These are phyloP conservation scores for Leucoma salicis DNA, from an alignment of 2,888 invertebrate genomes.

Conservation along the genomic window DNA sequence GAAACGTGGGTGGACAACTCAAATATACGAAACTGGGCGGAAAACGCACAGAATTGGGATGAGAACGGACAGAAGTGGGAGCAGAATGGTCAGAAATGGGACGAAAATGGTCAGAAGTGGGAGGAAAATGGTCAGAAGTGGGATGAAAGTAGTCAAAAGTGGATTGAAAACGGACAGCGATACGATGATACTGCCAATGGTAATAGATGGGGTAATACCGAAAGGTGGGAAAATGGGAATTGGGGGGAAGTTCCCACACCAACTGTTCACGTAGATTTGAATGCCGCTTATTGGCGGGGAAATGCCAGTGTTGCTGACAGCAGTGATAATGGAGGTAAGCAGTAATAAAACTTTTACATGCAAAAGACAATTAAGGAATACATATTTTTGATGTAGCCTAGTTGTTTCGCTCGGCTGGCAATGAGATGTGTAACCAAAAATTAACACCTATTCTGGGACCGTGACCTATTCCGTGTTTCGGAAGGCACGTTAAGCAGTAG, in stretches of 20 bases:
- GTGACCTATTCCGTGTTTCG: too few species aligned
- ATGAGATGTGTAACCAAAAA: too few species aligned
- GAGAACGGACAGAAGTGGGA: slow-evolving; percentile 48
- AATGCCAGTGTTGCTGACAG: slow-evolving; percentile 73
- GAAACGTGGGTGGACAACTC: slow-evolving; percentile 68
- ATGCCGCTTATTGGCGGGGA: slow-evolving; percentile 68
- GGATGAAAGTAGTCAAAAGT: slow-evolving; percentile 43
- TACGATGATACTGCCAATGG: slow-evolving; percentile 49
- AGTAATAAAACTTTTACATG: too few species aligned
- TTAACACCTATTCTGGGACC: too few species aligned
- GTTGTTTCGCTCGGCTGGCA: too few species aligned
- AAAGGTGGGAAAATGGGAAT: slow-evolving; percentile 58
- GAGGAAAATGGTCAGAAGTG: slow-evolving; percentile 42
- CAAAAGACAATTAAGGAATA: too few species aligned
- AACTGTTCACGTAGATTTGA: slow-evolving; percentile 71
- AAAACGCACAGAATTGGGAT: slow-evolving; percentile 59
- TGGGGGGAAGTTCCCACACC: slow-evolving; percentile 73
- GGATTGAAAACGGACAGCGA: slow-evolving; percentile 44
- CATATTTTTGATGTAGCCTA: too few species aligned
- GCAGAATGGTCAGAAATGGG: slow-evolving; percentile 51
- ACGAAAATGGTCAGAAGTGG: slow-evolving; percentile 51
- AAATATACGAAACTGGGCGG: slow-evolving; percentile 65
- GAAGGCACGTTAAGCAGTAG: too few species aligned
- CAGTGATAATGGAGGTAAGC: slow-evolving; percentile 75
- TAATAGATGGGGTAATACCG: slow-evolving; percentile 54